These are phyloP conservation scores for Oryzias celebensis DNA, from an alignment of 2,113 vertebrate species.

Conservation along the genomic window DNA sequence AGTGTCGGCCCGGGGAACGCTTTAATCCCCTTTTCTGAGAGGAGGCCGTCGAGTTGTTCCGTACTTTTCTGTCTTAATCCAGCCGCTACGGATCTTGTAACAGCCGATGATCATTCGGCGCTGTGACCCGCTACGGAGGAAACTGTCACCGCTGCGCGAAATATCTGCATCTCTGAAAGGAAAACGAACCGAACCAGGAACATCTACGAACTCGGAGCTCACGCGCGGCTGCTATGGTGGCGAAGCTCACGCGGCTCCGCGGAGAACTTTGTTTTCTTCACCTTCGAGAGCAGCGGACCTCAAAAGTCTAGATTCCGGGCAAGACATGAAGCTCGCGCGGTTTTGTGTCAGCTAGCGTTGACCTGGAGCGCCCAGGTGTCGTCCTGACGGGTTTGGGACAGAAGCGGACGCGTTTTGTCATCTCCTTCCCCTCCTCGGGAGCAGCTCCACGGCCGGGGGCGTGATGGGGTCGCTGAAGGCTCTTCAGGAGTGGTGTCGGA, in stretches of 20 bases:
- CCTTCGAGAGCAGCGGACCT: too few species aligned
- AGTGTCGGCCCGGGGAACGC: too few species aligned
- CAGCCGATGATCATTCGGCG: background rate
- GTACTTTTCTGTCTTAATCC: background rate
- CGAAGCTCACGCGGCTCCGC: conserved; percentile 21
- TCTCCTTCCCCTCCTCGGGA: fast-evolving
- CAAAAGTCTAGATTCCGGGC: too few species aligned
- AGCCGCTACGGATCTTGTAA: conserved; percentile 3
- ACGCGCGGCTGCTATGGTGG: background rate
- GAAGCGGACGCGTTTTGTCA: background rate
- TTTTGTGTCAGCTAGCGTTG: too few species aligned
- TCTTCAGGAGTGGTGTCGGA: conserved; percentile 92
- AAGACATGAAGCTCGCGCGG: background rate
- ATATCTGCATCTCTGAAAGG: background rate
- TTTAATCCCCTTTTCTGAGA: background rate
- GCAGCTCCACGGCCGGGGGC: background rate
- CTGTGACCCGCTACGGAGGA: conserved; percentile 16
- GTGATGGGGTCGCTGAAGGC: conserved; percentile 91
- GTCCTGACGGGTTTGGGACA: background rate
- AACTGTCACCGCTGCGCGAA: conserved; percentile 4
- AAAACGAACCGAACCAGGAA: background rate
- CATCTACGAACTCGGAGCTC: background rate
- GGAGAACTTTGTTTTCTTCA: conserved; percentile 31
- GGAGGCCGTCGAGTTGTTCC: background rate
- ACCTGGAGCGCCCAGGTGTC: too few species aligned